These are phyloP conservation scores for Mythimna impura DNA, from an alignment of 2,888 invertebrate species.

Conservation along the genomic window DNA sequence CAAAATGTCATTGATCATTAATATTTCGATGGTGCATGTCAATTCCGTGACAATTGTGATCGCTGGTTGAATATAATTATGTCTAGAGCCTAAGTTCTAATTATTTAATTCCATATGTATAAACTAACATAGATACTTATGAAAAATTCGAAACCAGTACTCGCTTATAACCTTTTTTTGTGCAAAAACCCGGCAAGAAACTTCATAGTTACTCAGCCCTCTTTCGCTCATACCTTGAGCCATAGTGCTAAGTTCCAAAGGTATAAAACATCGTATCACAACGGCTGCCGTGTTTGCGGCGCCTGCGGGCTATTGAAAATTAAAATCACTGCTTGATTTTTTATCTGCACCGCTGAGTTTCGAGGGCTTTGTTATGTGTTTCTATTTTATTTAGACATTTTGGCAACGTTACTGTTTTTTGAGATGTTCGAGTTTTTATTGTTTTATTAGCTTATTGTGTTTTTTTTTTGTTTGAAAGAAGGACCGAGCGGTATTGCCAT, in stretches of 20 bases:
- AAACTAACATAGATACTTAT: too few species aligned
- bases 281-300: constrained; percentile 79
- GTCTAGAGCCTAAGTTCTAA: background rate
- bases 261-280: constrained; percentile 81
- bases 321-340: constrained; percentile 84
- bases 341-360: constrained; percentile 79
- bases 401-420: constrained; percentile 31
- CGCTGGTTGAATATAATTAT: background rate
- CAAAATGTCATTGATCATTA: background rate
- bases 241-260: constrained; percentile 70
- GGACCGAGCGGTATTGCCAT: background rate
- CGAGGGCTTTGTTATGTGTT: constrained; percentile 73
- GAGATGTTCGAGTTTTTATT: constrained; percentile 9
- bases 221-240: constrained; percentile 59
- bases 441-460: background rate
- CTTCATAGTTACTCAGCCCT: background rate
- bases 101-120: too few species aligned
- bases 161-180: too few species aligned
- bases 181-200: too few species aligned
- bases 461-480: background rate
- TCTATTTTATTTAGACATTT: constrained; percentile 56
- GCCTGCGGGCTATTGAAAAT: constrained; percentile 87
- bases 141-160: too few species aligned
- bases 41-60: background rate
- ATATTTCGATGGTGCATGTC: too few species aligned